Percentiles rank a stretch among this genome's conserved stretches.
Evolutionary conservation across 1,140 invertebrate species (phyloP).

Genomic region (Lepidurus apus): DNA sequence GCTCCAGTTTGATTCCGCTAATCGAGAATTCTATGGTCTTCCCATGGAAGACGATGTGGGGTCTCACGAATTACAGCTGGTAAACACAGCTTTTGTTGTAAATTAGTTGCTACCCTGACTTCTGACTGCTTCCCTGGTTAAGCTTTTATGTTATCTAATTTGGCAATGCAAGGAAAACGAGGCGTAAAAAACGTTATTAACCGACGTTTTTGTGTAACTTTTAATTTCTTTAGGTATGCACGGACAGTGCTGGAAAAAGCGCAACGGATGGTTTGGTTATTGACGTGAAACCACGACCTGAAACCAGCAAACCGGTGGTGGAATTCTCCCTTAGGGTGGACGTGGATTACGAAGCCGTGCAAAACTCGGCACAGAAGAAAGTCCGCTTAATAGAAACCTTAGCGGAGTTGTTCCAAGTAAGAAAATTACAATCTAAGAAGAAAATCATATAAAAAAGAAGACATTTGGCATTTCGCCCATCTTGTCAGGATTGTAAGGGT

Average conservation of each 20-base stretch:
- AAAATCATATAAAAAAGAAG: neutral
- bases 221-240: constrained; percentile 46
- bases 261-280: constrained; percentile 74
- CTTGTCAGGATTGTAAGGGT: neutral
- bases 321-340: constrained; percentile 75
- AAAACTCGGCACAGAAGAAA: constrained; percentile 53
- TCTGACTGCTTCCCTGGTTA: too few species aligned
- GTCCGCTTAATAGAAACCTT: constrained; percentile 62
- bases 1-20: constrained; percentile 81
- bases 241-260: constrained; percentile 58
- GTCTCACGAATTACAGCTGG: constrained; percentile 67
- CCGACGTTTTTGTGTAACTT: neutral
- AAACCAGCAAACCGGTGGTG: constrained; percentile 48
- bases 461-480: neutral
- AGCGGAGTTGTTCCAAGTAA: constrained; percentile 61
- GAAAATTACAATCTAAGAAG: too few species aligned
- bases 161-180: too few species aligned
- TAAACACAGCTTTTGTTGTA: constrained; percentile 40
- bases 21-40: constrained; percentile 80
- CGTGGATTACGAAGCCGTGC: constrained; percentile 63
- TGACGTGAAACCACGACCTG: constrained; percentile 54
- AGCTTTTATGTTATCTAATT: too few species aligned
- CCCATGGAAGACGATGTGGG: constrained; percentile 63
- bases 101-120: neutral
- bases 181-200: neutral